Evolutionary conservation across 2,113 vertebrate genomes (phyloP), one percentile per base, ranked within the genome.

Genomic region (Neopipo cinnamomea): DNA sequence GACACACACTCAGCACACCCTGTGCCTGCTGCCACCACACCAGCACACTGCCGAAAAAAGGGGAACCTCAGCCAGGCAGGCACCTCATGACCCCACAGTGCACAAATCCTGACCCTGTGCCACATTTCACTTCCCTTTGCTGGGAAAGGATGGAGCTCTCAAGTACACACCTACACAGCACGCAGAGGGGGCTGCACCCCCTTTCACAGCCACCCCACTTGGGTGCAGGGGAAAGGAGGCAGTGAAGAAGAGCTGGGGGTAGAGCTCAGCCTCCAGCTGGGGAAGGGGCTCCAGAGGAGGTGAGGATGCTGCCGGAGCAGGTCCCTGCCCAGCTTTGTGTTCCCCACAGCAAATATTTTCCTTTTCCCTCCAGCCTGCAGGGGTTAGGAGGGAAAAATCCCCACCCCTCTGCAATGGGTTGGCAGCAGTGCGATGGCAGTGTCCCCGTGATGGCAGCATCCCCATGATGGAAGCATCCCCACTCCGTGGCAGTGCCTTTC

Each of bases 1-100:
- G 85, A 82, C 53, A 41, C 24, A 9, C 0, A 1, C 44, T 14
- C 46, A 72, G 62, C 68, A 33, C 2, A 17, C 1, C 52, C 59
- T 1, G 0, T 1, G 2, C 5, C 28, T 3, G 4, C 31, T 10
- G 0, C 41, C 55, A 12, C 11, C 31, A 8, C 28, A 5, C 8
- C 84, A 80, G 30, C 61, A 35, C 56, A 63, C 4, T 24, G 0
- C 21, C 6, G 1, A 25, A 82, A 82, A 79, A 95, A 92, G 31
- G 35, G 91, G 95, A 96, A 94, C 79, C 17, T 50, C 0, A 0
- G n/a, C 58, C 21, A 9, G 53, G 31, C 63, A 12, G 74, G 44
- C 68, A 52, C 16, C 79, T 55, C 4, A 0, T 76, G 89, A 95
- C 65, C 47, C 50, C 24, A 15, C 0, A 1, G 44, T 0, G 14